Base-by-base conservation (phyloP, 1,140 invertebrate genomes). In the Diachasmimorpha longicaudata region DNA sequence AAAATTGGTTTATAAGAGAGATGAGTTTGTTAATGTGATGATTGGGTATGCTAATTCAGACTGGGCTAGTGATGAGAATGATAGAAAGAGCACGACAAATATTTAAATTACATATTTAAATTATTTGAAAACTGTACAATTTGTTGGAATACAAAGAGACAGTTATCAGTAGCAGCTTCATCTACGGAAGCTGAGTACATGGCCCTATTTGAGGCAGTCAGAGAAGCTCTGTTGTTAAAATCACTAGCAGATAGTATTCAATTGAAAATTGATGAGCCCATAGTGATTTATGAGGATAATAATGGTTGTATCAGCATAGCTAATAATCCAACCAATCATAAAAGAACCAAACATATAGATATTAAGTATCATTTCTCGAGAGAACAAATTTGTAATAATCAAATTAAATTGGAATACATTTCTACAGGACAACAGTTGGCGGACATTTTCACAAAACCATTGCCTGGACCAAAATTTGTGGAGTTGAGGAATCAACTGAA, bases 391-490 rank as follows among this genome's bases (percentile, higher is more conserved):
- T n/a, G n/a, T n/a, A n/a, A n/a, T n/a, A n/a, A n/a, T n/a, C n/a
- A 42, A 72, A 48, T 4, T 19, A 23, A 48, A 52, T 23, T 31
- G 52, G 6, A 72, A 72, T 89, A 89, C 82, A 82, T 82, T 80
- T 80, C 84, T 80, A 89, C 88, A 79, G 85, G 84, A 37, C 85
- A 87, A 79, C 87, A 84, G 78, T 19, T 88, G 68, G 87, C 80
- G 79, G 83, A 86, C 78, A 44, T 78, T 31, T 77, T 85, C 78
- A 75, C 66, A 23, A 77, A 82, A 77, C 44, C 44, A 13, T 23
- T 72, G 37, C 46, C 70, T 14, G 21, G 13, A 31, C 1, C 21
- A 3, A 85, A 84, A 74, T 85, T 81, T 80, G 58, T 83, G 37
- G 75, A 77, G 67, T 83, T 82, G 37, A 81, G 87, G 74, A 83